A percentile compares a stretch with the other conserved stretches of the same genome.
These are phyloP conservation scores for Protonemura montana DNA, from an alignment of 2,888 invertebrate species.

Conservation along the genomic window DNA sequence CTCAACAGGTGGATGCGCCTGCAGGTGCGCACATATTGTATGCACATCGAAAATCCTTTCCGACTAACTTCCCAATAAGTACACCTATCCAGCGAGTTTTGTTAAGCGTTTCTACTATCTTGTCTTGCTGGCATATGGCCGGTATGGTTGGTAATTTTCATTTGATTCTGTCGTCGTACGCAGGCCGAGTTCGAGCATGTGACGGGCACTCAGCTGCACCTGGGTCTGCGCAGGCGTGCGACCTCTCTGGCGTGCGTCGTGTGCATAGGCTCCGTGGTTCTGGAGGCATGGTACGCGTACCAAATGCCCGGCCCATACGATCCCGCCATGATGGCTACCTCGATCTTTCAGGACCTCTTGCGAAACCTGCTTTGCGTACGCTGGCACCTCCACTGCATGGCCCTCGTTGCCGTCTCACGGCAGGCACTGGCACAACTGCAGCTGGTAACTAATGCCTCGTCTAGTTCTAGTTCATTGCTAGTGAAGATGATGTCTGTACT, in stretches of 20 bases:
- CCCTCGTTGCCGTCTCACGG: slow-evolving; percentile 70
- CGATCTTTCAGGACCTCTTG: slow-evolving; percentile 30
- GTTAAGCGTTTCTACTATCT: too few relatives aligned
- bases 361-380: slow-evolving; percentile 65
- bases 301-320: not conserved
- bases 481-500: too few relatives aligned
- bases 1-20: not conserved
- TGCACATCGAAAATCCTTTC: too few relatives aligned
- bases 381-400: slow-evolving; percentile 75
- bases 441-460: not conserved
- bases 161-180: not conserved
- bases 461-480: too few relatives aligned
- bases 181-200: not conserved
- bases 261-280: not conserved
- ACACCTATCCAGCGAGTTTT: too few relatives aligned
- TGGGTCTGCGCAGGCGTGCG: not conserved
- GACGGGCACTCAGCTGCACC: not conserved
- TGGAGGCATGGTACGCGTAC: not conserved
- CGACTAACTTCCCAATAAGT: too few relatives aligned
- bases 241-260: not conserved
- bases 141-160: too few relatives aligned
- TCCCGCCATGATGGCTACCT: slow-evolving; percentile 9
- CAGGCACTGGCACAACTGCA: not conserved
- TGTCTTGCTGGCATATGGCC: too few relatives aligned
- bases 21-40: slow-evolving; percentile 7